Conservation (phyloP, 2,888 invertebrate genomes). For the Epinotia bilunana region DNA sequence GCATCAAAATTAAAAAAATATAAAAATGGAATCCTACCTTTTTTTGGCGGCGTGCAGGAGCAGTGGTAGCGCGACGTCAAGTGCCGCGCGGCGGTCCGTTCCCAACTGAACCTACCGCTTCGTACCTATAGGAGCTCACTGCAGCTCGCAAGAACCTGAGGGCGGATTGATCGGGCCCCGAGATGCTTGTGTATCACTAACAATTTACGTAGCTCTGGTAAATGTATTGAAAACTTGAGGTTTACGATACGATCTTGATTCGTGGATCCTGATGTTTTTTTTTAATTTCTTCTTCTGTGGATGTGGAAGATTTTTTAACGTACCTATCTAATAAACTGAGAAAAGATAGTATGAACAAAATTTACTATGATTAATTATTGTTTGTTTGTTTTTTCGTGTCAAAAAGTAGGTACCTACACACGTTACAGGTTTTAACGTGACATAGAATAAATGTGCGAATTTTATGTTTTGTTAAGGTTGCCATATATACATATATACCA, state of each 20-base stretch:
- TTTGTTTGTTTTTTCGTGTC: too few relatives aligned
- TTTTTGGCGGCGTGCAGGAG: slow-evolving; percentile 59
- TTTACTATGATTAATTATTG: too few relatives aligned
- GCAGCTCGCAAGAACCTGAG: slow-evolving; percentile 67
- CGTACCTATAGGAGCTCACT: slow-evolving; percentile 52
- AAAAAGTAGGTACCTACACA: too few relatives aligned
- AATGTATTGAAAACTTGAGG: slow-evolving; percentile 54
- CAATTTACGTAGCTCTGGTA: slow-evolving; percentile 57
- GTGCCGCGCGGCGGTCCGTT: slow-evolving; percentile 68
- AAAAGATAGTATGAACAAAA: too few relatives aligned
- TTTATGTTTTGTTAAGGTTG: background rate
- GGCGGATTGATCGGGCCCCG: slow-evolving; percentile 65
- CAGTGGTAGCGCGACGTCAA: slow-evolving; percentile 63
- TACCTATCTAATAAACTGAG: too few relatives aligned
- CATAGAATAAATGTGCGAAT: background rate
- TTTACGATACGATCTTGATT: slow-evolving; percentile 47
- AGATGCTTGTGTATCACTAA: slow-evolving; percentile 55
- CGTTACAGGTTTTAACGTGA: background rate
- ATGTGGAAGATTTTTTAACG: too few relatives aligned
- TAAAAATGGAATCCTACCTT: slow-evolving; percentile 50
- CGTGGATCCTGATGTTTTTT: background rate
- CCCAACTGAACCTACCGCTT: slow-evolving; percentile 47
- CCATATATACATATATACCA: too few relatives aligned
- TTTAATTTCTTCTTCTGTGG: too few relatives aligned
- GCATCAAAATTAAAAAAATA: slow-evolving; percentile 10